Evolutionary conservation across 2,113 vertebrate species (phyloP).

Genomic region (Plotosus lineatus): DNA sequence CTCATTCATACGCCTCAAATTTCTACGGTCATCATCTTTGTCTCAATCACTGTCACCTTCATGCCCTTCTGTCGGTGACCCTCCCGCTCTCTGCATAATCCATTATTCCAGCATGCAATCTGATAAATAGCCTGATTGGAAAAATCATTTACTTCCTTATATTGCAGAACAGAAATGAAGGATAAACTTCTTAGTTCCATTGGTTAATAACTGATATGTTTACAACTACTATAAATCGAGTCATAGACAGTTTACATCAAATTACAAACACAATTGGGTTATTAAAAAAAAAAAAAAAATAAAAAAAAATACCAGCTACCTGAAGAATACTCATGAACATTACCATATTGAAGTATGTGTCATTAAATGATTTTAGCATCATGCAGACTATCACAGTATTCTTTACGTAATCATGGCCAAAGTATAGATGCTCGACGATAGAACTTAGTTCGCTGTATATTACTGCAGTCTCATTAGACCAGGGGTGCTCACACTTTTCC

Average conservation of each 20-base stretch:
- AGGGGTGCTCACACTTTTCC: too few relatives aligned
- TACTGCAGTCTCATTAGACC: not conserved
- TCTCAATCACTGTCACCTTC: not conserved
- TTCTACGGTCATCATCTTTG: not conserved
- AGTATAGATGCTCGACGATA: too few relatives aligned
- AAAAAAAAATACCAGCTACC: not conserved
- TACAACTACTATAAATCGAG: not conserved
- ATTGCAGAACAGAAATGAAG: conserved; percentile 14
- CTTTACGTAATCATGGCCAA: not conserved
- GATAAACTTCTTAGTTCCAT: conserved; percentile 38
- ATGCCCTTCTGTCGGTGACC: not conserved
- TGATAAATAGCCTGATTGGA: conserved; percentile 29
- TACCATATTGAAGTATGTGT: not conserved
- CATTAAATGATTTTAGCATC: not conserved
- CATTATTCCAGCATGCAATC: not conserved
- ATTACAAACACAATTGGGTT: not conserved
- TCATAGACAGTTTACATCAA: not conserved
- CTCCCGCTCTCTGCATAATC: not conserved
- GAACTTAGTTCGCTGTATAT: too few relatives aligned
- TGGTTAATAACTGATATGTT: not conserved
- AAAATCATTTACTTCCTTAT: conserved; percentile 51
- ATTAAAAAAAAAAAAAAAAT: too few relatives aligned
- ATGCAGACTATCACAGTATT: not conserved
- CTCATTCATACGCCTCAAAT: not conserved
- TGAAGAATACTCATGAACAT: too few relatives aligned